Conservation (phyloP, 1,140 invertebrate species). For the Heliothis subflexa region DNA sequence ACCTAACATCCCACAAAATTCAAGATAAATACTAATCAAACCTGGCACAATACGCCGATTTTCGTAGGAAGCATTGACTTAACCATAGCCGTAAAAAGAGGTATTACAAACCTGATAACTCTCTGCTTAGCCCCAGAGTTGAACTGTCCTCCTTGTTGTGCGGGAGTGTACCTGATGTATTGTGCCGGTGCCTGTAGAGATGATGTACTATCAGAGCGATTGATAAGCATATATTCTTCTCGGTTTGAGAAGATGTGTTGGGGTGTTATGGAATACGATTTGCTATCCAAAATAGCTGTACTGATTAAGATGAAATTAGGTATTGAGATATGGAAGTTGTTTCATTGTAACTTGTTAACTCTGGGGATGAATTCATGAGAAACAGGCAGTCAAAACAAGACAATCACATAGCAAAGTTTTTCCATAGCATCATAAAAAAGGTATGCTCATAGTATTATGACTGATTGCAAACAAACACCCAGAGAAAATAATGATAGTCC, state of each 20-base stretch:
- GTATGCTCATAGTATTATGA: too few relatives aligned
- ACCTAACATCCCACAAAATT: too few relatives aligned
- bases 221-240: slow-evolving; percentile 49
- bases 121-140: slow-evolving; percentile 99
- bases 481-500: too few relatives aligned
- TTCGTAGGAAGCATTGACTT: too few relatives aligned
- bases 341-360: too few relatives aligned
- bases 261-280: background rate
- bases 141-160: slow-evolving; percentile 97
- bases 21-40: too few relatives aligned
- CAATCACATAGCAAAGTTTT: too few relatives aligned
- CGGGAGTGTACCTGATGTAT: slow-evolving; percentile 99
- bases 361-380: background rate
- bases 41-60: too few relatives aligned
- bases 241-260: background rate
- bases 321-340: too few relatives aligned
- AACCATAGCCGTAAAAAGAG: background rate
- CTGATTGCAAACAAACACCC: too few relatives aligned
- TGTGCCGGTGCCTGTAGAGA: slow-evolving; percentile 92
- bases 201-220: slow-evolving; percentile 66
- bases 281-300: background rate
- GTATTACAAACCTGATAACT: slow-evolving; percentile 91
- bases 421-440: too few relatives aligned
- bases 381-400: too few relatives aligned
- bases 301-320: background rate